Base-by-base conservation (phyloP, 2,797 vertebrate genomes). In the Fistularia tabacaria region DNA sequence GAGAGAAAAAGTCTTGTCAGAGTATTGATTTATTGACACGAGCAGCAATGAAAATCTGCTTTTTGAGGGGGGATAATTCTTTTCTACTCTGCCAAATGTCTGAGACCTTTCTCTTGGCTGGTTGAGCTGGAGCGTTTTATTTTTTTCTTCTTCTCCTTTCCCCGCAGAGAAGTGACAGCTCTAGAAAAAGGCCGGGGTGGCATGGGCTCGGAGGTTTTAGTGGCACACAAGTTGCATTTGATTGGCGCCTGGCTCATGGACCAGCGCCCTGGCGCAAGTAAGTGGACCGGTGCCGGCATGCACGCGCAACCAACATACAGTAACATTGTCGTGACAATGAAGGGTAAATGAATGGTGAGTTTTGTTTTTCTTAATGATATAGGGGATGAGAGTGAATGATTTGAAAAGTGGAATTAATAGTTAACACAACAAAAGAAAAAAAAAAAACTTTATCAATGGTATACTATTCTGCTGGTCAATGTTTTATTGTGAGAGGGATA, bases 181-280 rank as follows among this genome's bases (percentile, higher is more conserved):
- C 53, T 4, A 68, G 60, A 70, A 62, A 58, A 74, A 46, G 76
- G 81, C 69, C 83, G 69, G 54, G 70, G 76, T 82, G 81, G 81
- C 81, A 66, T 66, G 66, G 77, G 59, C 73, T 77, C 63, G 5
- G 79, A 39, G 74, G 74, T 85, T 83, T 80, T 61, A 37, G 79
- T 77, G 75, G 77, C 80, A 73, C 71, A 79, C 66, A 67, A 76
- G 66, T 69, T 65, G 49, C 58, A 59, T 80, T 84, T 86, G 85
- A 87, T 88, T 85, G 88, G 88, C 85, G 78, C 80, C 85, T 81
- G 64, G 70, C 66, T 74, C 68, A 57, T 45, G 68, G 76, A 75
- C 65, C 37, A 43, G n/a, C 14, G 72, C 72, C 77, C 59, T 41
- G 40, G 47, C 62, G 41, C 76, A 73, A 80, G 75, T 84, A 84